A percentile compares a stretch with the other conserved stretches of the same genome.
Evolutionary conservation across 2,113 vertebrate genomes (phyloP).

Genomic region (Ranitomeya variabilis): DNA sequence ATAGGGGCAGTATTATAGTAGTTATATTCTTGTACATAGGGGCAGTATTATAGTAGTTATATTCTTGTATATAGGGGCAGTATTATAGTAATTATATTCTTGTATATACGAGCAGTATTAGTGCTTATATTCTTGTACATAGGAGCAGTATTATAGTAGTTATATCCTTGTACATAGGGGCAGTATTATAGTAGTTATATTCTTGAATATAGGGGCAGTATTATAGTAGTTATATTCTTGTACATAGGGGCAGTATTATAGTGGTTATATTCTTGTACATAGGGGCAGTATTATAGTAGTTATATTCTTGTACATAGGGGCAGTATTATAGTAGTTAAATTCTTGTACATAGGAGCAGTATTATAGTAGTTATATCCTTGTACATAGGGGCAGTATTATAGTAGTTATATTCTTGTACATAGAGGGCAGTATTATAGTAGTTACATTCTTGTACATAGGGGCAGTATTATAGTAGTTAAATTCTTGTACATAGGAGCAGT

Average conservation of each 20-base stretch:
- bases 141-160: neutral
- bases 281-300: neutral
- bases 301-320: neutral
- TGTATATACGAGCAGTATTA: neutral
- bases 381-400: neutral
- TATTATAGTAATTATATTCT: neutral
- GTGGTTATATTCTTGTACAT: neutral
- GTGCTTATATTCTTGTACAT: neutral
- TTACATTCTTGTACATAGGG: neutral
- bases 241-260: neutral
- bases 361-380: neutral
- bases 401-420: neutral
- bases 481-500: no score
- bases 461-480: neutral
- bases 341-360: no score
- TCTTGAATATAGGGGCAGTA: no score
- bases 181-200: neutral
- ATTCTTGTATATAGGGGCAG: neutral
- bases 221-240: neutral
- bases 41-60: neutral
- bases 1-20: neutral
- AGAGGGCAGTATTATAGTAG: neutral
- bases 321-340: neutral
- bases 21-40: neutral
- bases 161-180: neutral